Base-by-base conservation (phyloP, 2,113 vertebrate genomes). In the Glaucidium brasilianum region DNA sequence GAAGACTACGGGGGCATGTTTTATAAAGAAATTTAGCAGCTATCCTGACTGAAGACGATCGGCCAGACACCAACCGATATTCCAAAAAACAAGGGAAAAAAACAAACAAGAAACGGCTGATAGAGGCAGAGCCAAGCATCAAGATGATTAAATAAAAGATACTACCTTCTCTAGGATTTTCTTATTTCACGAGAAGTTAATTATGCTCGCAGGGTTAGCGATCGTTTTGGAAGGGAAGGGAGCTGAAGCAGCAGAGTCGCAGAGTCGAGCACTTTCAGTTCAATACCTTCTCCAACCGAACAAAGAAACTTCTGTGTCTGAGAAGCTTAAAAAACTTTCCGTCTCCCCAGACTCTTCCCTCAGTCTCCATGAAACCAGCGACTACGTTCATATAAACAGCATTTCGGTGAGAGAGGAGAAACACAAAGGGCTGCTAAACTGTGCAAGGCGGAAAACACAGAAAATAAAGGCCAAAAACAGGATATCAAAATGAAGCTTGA, bases 261-360 rank as follows among this genome's bases (percentile, higher is more conserved):
- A n/a, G 63, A 95, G 80, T 30, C 35, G 27, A 77, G 35, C 81
- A 50, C 77, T 83, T 88, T 53, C 92, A 96, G 68, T 90, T 88
- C 94, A 93, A n/a, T 87, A 96, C 94, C 95, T 96, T 95, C 96
- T 53, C 50, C 84, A 47, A 72, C 64, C 34, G 68, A 97, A 97
- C 97, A 97, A 97, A 97, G 97, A 97, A 97, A 97, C 96, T 97
- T 96, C 91, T 97, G 95, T 97, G 90, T n/a, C 66, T 23, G 79
- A 92, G 64, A 20, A 95, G 80, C 96, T 89, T 79, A 88, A 72
- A 95, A 95, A 96, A 97, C 96, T 97, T 97, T 92, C 69, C 5
- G 49, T 35, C 92, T 59, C 74, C 53, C 59, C 50, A 64, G 69
- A 59, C 64, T 91, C 68, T 14, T 34, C 35, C 77, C 73, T 39